Evolutionary conservation across 23 tunicate genomes (phyloP), one percentile per base, ranked within the genome.

Genomic region (Phallusia fumigata): DNA sequence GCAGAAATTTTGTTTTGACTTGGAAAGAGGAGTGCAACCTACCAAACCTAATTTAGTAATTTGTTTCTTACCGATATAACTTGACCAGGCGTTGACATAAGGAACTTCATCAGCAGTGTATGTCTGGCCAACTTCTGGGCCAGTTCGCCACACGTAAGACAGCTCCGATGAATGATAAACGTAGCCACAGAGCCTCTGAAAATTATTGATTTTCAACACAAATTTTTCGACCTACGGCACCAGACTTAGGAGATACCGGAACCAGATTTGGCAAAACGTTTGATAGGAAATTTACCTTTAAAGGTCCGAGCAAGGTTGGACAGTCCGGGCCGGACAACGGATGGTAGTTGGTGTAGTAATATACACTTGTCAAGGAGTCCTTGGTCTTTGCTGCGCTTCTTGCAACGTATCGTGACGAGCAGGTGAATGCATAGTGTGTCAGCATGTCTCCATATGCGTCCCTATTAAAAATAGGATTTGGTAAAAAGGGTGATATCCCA

Each of bases 391-490:
- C 75, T 10, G 84, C 92, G 10, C 53, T 18, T 18, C 92, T 64
- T 21, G 92, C 92, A 24, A 88, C 65, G 19, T 26, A 52, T 72
- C 92, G 53, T 51, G 92, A 88, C 33, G 92, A 88, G 58, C 92
- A 88, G 35, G 92, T 83, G 84, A 88, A 88, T 5, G 92, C 87
- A 69, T 75, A 88, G 84, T 88, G 92, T 0, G 92, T 76, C 32
- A 88, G 58, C 87, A 83, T 79, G 65, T 88, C 92, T 0, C 92
- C 92, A 18, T 79, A 88, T 44, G 92, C 84, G 52, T 88, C 87
- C 72, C 92, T 83, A 64, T 13, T 21, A 6, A 58, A 21, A 58
- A 13, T 16, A 58, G 28, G 13, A 58, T 58, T 58, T 58, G 28
- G 10, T 40, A 40, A 40, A 40, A 40, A 40, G 47, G n/a, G n/a